Percentiles rank a stretch among this genome's conserved stretches.
Conservation (phyloP, 2,113 vertebrate genomes). For the Gobius niger region DNA sequence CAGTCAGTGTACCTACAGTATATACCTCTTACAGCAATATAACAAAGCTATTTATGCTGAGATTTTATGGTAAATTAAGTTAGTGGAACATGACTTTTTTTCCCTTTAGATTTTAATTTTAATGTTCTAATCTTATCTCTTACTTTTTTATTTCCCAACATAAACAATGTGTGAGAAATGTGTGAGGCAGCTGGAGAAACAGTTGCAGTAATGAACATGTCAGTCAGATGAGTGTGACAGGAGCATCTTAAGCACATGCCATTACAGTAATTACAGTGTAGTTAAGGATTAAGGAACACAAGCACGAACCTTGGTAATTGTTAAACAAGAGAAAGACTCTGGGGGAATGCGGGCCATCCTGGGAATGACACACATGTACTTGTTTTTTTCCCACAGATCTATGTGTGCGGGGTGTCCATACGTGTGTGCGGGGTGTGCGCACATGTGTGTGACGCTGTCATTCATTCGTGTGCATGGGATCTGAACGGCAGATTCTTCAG, state of each 20-base stretch:
- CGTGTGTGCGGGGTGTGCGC: constrained; percentile 1
- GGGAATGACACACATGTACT: constrained; percentile 18
- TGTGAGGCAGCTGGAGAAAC: neutral
- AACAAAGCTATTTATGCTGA: no score
- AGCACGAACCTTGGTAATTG: neutral
- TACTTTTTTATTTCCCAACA: no score
- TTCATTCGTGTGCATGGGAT: constrained; percentile 9
- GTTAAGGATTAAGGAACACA: constrained; percentile 1
- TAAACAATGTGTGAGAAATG: neutral
- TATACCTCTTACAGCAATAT: no score
- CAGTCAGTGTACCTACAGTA: no score
- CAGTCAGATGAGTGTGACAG: neutral
- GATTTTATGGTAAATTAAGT: no score
- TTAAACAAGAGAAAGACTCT: constrained; percentile 6
- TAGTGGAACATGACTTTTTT: no score
- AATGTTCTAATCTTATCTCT: no score
- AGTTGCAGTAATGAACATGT: neutral
- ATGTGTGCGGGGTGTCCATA: constrained; percentile 3
- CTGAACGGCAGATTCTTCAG: constrained; percentile 52
- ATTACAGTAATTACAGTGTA: constrained; percentile 6
- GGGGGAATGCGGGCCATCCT: constrained; percentile 8
- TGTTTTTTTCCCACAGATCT: constrained; percentile 9
- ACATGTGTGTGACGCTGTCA: constrained; percentile 9
- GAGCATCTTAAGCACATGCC: neutral
- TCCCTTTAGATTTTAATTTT: no score